These are phyloP conservation scores for Capitella teleta DNA, from an alignment of 1,140 invertebrate genomes.

Conservation along the genomic window DNA sequence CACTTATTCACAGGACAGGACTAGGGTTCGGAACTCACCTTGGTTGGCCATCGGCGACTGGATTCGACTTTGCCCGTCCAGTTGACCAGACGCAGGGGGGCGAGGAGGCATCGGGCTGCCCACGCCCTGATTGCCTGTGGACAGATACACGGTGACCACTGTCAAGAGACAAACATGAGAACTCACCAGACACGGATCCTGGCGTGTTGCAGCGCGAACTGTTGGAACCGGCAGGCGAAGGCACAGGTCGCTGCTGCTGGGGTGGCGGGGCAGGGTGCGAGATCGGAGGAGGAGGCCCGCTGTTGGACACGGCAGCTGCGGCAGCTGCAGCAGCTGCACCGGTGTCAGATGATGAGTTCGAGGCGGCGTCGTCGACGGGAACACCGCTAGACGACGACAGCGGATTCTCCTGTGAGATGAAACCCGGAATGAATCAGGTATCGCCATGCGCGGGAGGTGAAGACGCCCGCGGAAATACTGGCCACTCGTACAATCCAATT, in stretches of 20 bases:
- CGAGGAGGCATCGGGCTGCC: slow-evolving; percentile 66
- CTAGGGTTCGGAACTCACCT: neutral
- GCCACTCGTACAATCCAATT: no score
- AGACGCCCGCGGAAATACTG: no score
- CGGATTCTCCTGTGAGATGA: no score
- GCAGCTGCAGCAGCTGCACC: no score
- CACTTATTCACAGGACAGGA: neutral
- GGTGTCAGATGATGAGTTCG: no score
- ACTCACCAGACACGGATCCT: slow-evolving; percentile 67
- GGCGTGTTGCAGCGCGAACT: slow-evolving; percentile 91
- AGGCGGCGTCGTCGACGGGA: no score
- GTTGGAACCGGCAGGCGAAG: slow-evolving; percentile 81
- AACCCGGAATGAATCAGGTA: no score
- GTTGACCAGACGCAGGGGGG: slow-evolving; percentile 65
- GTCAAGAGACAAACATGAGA: neutral
- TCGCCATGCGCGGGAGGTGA: no score
- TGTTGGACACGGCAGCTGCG: slow-evolving; percentile 4
- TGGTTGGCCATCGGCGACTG: slow-evolving; percentile 5
- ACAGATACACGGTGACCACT: neutral
- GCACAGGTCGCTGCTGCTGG: slow-evolving; percentile 56
- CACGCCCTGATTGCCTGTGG: slow-evolving; percentile 5
- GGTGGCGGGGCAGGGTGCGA: neutral
- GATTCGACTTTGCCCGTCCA: neutral
- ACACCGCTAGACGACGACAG: no score
- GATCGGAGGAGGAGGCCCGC: slow-evolving; percentile 4